Percentiles rank a stretch among this genome's conserved stretches.
phyloP scores from a whole-genome alignment of 2,113 vertebrate species.

The Lagopus muta region DNA sequence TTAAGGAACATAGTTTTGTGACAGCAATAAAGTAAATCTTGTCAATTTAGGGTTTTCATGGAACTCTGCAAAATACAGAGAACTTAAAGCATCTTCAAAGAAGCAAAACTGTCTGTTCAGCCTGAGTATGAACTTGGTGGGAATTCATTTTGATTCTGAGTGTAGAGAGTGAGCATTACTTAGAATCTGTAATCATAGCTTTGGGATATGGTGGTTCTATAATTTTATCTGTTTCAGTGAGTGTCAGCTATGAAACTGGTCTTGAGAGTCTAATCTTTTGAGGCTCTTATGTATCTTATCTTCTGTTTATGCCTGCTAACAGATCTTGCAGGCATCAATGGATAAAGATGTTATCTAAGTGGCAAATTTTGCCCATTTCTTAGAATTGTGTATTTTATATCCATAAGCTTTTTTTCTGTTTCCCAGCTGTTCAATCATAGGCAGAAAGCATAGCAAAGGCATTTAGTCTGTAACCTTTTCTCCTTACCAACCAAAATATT shows the following conservation, averaged over 20 bases:
- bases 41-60: not conserved
- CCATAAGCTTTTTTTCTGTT: not conserved
- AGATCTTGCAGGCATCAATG: not conserved
- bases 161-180: not conserved
- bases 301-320: not conserved
- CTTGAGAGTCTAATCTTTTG: not conserved
- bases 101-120: not conserved
- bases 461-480: not conserved
- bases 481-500: not conserved
- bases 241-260: not conserved
- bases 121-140: not conserved
- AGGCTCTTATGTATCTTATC: not conserved
- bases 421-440: not conserved
- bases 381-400: not conserved
- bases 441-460: not conserved
- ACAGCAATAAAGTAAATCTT: not conserved
- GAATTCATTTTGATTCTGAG: not conserved
- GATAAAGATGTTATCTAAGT: not conserved
- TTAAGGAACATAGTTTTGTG: not conserved
- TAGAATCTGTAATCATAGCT: not conserved
- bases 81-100: not conserved
- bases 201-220: not conserved
- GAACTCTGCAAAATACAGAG: not conserved
- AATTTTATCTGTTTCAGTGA: not conserved
- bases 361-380: not conserved